Percentiles rank a stretch among this genome's conserved stretches.
Conservation (phyloP, 2,113 vertebrate genomes). For the Neotragus moschatus region DNA sequence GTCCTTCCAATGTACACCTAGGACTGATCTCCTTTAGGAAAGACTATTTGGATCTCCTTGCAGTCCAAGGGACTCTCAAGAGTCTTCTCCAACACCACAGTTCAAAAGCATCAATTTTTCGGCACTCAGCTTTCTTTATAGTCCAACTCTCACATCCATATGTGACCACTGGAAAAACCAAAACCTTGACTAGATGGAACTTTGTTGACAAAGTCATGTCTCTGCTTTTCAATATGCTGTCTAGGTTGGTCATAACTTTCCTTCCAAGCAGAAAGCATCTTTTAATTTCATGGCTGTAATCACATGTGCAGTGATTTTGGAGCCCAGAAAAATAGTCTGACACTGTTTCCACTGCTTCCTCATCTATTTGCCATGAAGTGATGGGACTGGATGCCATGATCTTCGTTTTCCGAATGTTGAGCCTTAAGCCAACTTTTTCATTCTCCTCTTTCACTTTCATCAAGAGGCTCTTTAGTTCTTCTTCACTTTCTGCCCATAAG, state of each 20-base stretch:
- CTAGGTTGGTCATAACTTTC: background rate
- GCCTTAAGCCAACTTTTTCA: too few relatives aligned
- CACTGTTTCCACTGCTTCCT: background rate
- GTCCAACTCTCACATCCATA: background rate
- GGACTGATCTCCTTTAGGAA: background rate
- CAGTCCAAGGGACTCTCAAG: background rate
- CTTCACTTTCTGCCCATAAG: background rate
- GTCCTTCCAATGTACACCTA: background rate
- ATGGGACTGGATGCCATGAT: too few relatives aligned
- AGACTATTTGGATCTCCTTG: background rate
- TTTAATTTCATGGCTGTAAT: background rate
- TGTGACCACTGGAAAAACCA: background rate
- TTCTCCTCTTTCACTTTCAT: background rate
- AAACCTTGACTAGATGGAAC: background rate
- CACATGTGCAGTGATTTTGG: background rate
- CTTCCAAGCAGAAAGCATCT: background rate
- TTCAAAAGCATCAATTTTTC: background rate
- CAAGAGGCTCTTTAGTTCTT: background rate
- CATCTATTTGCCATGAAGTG: too few relatives aligned
- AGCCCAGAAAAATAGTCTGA: background rate
- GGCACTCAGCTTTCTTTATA: fast-evolving
- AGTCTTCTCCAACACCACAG: background rate
- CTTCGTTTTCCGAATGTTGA: too few relatives aligned
- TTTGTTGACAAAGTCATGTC: background rate
- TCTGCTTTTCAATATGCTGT: background rate